These are phyloP conservation scores for Drosophila prostipennis DNA, from an alignment of 2,888 invertebrate genomes.

Conservation along the genomic window DNA sequence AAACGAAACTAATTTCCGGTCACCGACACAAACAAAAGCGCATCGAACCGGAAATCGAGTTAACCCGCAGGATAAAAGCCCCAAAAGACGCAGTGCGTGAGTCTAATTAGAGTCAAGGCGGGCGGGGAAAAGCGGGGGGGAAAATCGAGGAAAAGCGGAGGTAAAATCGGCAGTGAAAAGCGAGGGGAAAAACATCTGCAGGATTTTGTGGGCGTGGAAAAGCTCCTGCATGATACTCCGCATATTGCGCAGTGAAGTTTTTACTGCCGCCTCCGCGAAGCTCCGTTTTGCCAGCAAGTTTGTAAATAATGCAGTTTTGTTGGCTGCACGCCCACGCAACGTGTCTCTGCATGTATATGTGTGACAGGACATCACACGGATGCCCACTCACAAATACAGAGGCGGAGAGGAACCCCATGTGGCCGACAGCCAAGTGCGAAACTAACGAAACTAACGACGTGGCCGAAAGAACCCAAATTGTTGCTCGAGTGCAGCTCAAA, in stretches of 20 bases:
- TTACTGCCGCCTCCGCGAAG: slow-evolving; percentile 28
- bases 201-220: slow-evolving; percentile 19
- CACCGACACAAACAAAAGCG: slow-evolving; percentile 60
- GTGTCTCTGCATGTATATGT: not conserved
- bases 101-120: slow-evolving; percentile 58
- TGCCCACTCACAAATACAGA: not conserved
- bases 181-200: not conserved
- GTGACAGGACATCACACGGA: not conserved
- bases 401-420: slow-evolving; percentile 24
- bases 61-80: slow-evolving; percentile 48
- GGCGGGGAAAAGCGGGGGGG: not conserved
- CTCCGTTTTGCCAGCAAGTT: slow-evolving; percentile 39
- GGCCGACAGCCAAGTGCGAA: slow-evolving; percentile 68
- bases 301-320: slow-evolving; percentile 46
- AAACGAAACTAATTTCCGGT: slow-evolving; percentile 79
- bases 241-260: slow-evolving; percentile 35
- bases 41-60: slow-evolving; percentile 75
- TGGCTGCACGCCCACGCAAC: slow-evolving; percentile 7
- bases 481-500: slow-evolving; percentile 39
- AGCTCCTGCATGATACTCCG: slow-evolving; percentile 11
- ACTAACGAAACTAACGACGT: slow-evolving; percentile 64
- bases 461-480: slow-evolving; percentile 52
- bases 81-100: slow-evolving; percentile 52
- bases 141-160: not conserved
- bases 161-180: not conserved